These are phyloP conservation scores for Latheticus oryzae DNA, from an alignment of 2,888 invertebrate species.

Conservation along the genomic window DNA sequence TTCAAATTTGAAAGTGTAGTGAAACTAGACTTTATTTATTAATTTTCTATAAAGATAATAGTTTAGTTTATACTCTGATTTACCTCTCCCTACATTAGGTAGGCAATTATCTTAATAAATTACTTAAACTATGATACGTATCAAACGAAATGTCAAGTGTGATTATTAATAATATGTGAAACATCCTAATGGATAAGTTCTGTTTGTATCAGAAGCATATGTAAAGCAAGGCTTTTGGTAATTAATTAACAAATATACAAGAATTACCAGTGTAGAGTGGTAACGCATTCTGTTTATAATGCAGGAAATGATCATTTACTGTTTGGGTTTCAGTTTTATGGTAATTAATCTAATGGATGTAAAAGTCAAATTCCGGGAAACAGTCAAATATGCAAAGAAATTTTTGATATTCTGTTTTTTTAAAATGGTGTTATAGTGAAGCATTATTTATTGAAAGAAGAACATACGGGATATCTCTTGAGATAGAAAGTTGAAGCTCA, in stretches of 20 bases:
- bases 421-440: no score
- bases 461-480: no score
- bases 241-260: slow-evolving; percentile 32
- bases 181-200: slow-evolving; percentile 43
- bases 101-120: slow-evolving; percentile 31
- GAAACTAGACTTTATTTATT: slow-evolving; percentile 18
- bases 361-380: no score
- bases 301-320: no score
- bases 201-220: slow-evolving; percentile 38
- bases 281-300: no score
- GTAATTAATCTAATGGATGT: no score
- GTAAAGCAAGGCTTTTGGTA: slow-evolving; percentile 25
- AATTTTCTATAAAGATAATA: slow-evolving; percentile 22
- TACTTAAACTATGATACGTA: slow-evolving; percentile 21
- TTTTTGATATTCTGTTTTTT: no score
- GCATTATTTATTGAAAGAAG: no score
- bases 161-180: slow-evolving; percentile 39
- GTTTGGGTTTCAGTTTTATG: no score
- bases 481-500: no score
- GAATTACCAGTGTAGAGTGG: no score
- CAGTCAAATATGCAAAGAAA: no score
- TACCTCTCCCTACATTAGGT: slow-evolving; percentile 2
- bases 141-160: slow-evolving; percentile 38
- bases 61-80: slow-evolving; percentile 10
- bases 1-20: neutral